Percentiles rank a stretch among this genome's conserved stretches.
These are phyloP conservation scores for Macrotrachela quadricornifera DNA, from an alignment of 1,140 invertebrate genomes.

Conservation along the genomic window DNA sequence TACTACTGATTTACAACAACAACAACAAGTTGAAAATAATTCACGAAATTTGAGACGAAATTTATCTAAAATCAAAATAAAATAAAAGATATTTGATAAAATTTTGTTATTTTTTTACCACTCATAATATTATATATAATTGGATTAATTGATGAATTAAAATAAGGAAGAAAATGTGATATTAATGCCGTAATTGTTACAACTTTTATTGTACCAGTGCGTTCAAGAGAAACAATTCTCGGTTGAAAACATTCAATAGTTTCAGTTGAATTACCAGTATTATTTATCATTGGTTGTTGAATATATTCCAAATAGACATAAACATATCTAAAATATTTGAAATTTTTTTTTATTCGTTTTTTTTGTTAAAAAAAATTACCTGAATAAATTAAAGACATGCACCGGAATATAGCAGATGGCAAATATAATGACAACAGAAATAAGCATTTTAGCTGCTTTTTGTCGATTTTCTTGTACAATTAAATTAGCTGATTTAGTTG, in stretches of 20 bases:
- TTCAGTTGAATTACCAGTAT: no score
- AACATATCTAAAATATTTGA: conserved; percentile 8
- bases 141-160: conserved; percentile 67
- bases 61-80: no score
- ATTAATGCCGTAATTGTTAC: neutral
- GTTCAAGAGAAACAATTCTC: neutral
- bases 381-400: conserved; percentile 54
- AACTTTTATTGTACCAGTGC: no score
- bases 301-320: neutral
- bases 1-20: no score
- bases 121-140: conserved; percentile 84
- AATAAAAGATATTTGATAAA: no score
- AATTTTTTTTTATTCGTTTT: no score
- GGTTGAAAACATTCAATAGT: no score
- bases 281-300: no score
- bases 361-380: conserved; percentile 35
- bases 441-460: conserved; percentile 75
- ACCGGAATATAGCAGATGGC: conserved; percentile 68
- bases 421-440: conserved; percentile 65
- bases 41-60: no score
- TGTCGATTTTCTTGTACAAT: conserved; percentile 28
- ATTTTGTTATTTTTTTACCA: no score
- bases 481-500: no score
- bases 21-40: no score
- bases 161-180: conserved; percentile 38